Conservation (phyloP, 2,888 invertebrate species). For the Stenodera caucasica region DNA sequence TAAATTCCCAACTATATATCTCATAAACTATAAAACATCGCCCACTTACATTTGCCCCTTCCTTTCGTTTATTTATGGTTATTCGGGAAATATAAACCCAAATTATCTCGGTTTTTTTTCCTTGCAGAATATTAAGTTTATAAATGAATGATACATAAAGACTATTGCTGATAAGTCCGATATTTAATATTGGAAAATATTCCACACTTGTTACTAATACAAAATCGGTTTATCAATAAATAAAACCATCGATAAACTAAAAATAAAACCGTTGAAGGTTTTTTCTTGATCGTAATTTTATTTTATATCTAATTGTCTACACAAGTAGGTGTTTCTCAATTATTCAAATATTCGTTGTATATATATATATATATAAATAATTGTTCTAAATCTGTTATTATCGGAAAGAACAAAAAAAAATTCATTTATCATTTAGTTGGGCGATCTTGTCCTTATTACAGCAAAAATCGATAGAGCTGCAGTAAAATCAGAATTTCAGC, state of each 20-base stretch:
- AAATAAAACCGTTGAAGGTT: slow-evolving; percentile 2
- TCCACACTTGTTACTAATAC: no score
- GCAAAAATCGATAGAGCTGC: slow-evolving; percentile 12
- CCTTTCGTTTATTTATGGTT: slow-evolving; percentile 22
- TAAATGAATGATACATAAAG: no score
- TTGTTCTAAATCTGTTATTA: no score
- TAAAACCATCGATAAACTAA: background rate
- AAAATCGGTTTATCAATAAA: background rate
- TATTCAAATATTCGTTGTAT: background rate
- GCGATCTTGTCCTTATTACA: slow-evolving; percentile 8
- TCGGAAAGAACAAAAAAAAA: no score
- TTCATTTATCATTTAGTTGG: background rate
- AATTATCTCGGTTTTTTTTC: background rate
- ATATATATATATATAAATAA: no score
- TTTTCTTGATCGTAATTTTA: background rate
- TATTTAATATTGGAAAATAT: no score
- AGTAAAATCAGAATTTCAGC: slow-evolving; percentile 6
- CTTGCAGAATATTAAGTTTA: no score
- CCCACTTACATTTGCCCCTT: slow-evolving; percentile 20
- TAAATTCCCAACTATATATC: slow-evolving; percentile 28
- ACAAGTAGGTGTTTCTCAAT: background rate
- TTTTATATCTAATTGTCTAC: background rate
- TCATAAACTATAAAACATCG: slow-evolving; percentile 30
- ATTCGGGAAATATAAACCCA: slow-evolving; percentile 11
- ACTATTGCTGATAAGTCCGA: no score